Base-by-base conservation (phyloP, 1,140 invertebrate species). In the Zophobas atratus region DNA sequence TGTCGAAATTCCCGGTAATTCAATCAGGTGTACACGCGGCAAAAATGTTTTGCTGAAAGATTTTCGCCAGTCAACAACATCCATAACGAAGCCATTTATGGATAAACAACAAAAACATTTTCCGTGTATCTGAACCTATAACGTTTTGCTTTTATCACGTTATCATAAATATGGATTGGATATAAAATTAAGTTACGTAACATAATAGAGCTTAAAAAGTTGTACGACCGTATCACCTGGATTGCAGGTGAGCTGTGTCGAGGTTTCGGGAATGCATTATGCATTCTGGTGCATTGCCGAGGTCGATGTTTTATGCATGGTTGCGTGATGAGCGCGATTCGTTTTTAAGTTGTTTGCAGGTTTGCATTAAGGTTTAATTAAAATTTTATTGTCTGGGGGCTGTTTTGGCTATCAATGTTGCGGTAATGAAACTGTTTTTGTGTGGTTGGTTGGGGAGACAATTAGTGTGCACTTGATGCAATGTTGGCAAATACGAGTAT, bases 81-180 rank as follows among this genome's bases (percentile, higher is more conserved):
- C 43, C 43, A 46, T 8, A 8, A 46, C 3, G 3, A 46, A 46
- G 8, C 43, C 8, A 20, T 53, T 53, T 53, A 60, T 38, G 6
- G 4, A 1, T 39, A 46, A 46, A 3, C 1, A 20, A 38, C 2
- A 60, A 60, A 60, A 35, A 35, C 56, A 60, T 35, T 60, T 60
- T 60, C 36, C 56, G 34, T 60, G 56, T 60, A 60, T 6, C 55
- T 1, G 6, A 33, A 33, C 6, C 36, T 36, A 60, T 60, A 60
- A 60, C 8, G 8, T 60, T 60, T 36, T 1, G 56, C 38, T 60
- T 35, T 60, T 38, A 38, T 38, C 56, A 60, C 56, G 20, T 39
- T 20, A 39, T 20, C 20, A 33, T 57, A 56, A 56, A n/a, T 32
- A 1, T 20, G n/a, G 32, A 57, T 57, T 33, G 55, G 34, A 6